These are phyloP conservation scores for Archips crataeganus DNA, from an alignment of 2,888 invertebrate genomes.

Conservation along the genomic window DNA sequence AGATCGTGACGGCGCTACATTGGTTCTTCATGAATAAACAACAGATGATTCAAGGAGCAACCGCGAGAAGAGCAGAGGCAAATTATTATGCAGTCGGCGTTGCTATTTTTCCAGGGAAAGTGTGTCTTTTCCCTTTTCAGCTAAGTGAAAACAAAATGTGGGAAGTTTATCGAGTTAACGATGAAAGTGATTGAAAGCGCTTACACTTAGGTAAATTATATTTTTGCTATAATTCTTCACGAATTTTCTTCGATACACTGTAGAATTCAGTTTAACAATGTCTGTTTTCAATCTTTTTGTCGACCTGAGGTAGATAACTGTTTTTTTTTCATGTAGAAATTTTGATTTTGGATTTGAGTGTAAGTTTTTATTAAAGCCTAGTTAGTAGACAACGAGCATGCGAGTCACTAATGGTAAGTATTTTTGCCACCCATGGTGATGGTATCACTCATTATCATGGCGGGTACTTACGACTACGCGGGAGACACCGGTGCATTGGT, in stretches of 20 bases:
- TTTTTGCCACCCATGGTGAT: too few species aligned
- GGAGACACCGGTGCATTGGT: too few species aligned
- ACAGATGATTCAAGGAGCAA: constrained; percentile 13
- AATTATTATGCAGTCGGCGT: constrained; percentile 29
- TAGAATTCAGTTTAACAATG: background rate
- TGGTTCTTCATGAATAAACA: constrained; percentile 24
- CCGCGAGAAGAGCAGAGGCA: constrained; percentile 4
- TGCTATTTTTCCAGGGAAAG: constrained; percentile 30
- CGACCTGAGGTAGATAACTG: too few species aligned
- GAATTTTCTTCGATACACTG: background rate
- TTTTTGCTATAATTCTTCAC: background rate
- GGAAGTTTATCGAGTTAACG: constrained; percentile 17
- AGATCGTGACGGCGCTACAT: constrained; percentile 6
- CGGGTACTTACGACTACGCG: too few species aligned
- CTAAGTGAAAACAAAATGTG: constrained; percentile 32
- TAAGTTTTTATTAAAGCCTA: background rate
- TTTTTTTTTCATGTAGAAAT: too few species aligned
- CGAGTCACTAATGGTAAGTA: too few species aligned
- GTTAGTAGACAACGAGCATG: too few species aligned
- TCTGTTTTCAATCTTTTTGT: too few species aligned
- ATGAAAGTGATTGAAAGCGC: background rate
- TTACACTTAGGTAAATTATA: constrained; percentile 3
- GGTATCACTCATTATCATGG: too few species aligned
- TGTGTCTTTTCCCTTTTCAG: constrained; percentile 25
- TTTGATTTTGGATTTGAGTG: too few species aligned